phyloP scores from a whole-genome alignment of 2,113 vertebrate genomes.

The Struthio camelus region DNA sequence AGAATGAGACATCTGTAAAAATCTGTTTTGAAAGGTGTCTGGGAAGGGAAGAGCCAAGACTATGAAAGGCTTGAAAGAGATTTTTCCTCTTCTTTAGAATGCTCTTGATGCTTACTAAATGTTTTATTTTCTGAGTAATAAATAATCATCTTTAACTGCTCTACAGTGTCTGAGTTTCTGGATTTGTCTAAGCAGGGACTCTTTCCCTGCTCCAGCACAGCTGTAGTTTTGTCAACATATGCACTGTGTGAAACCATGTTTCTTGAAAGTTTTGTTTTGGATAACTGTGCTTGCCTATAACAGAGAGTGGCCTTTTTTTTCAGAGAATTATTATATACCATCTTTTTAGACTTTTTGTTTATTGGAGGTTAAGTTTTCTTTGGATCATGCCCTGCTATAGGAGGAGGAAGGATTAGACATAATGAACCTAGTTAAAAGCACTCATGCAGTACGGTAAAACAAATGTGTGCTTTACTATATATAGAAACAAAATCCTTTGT shows the following conservation, averaged over 20 bases:
- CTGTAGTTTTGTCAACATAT: not conserved
- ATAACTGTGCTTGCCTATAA: not conserved
- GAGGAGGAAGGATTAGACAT: not conserved
- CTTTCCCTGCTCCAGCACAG: not conserved
- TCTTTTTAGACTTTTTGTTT: too few relatives aligned
- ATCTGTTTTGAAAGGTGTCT: not conserved
- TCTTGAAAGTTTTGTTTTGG: not conserved
- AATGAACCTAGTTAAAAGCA: not conserved
- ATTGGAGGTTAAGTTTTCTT: too few relatives aligned
- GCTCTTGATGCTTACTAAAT: not conserved
- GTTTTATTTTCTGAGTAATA: not conserved
- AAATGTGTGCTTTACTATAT: not conserved
- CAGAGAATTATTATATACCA: not conserved
- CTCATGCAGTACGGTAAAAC: not conserved
- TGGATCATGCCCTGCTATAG: not conserved
- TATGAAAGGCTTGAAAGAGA: not conserved
- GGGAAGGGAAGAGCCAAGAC: not conserved
- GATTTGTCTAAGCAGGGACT: not conserved
- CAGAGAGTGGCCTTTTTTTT: not conserved
- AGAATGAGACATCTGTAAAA: not conserved
- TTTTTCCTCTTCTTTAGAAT: not conserved
- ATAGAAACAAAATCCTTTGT: conserved; percentile 18
- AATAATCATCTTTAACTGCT: not conserved
- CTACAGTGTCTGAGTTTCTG: not conserved
- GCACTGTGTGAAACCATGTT: not conserved